A percentile compares a stretch with the other conserved stretches of the same genome.
phyloP scores from a whole-genome alignment of 2,888 invertebrate genomes.

The Hypena proboscidalis region DNA sequence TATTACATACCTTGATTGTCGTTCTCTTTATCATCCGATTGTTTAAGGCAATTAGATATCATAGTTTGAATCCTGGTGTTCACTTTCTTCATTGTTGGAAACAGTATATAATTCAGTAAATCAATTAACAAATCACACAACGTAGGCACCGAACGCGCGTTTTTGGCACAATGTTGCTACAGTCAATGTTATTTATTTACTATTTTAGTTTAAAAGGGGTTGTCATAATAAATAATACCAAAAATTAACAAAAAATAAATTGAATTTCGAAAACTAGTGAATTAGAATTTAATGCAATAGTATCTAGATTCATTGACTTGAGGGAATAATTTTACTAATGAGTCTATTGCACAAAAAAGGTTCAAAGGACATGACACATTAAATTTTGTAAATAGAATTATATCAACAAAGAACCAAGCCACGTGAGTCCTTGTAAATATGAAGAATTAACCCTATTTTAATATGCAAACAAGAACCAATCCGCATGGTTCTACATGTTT shows the following conservation, averaged over 20 bases:
- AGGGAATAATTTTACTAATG: constrained; percentile 15
- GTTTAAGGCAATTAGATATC: constrained; percentile 13
- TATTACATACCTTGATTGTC: constrained; percentile 17
- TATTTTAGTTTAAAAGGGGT: constrained; percentile 3
- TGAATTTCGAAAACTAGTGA: constrained; percentile 5
- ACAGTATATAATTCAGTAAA: constrained; percentile 10
- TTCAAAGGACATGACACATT: constrained; percentile 19
- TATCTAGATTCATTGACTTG: constrained; percentile 4
- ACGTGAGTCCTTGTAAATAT: constrained; percentile 16
- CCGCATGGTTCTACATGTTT: too few species aligned
- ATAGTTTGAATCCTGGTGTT: constrained; percentile 15
- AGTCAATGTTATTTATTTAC: constrained; percentile 9
- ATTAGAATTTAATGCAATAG: constrained; percentile 1
- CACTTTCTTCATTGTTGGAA: constrained; percentile 18
- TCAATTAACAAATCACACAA: constrained; percentile 8
- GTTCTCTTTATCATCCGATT: constrained; percentile 17
- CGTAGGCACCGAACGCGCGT: constrained; percentile 2
- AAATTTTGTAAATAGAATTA: constrained; percentile 18
- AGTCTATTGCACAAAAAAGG: constrained; percentile 14
- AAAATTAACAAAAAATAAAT: constrained; percentile 3
- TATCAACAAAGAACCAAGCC: constrained; percentile 14
- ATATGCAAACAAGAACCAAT: too few species aligned
- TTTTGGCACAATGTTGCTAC: constrained; percentile 14
- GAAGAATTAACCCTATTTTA: constrained; percentile 9
- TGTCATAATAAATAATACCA: constrained; percentile 12